Percentiles rank a stretch among this genome's conserved stretches.
Evolutionary conservation across 2,888 invertebrate genomes (phyloP).

Genomic region (Gibbula magus): DNA sequence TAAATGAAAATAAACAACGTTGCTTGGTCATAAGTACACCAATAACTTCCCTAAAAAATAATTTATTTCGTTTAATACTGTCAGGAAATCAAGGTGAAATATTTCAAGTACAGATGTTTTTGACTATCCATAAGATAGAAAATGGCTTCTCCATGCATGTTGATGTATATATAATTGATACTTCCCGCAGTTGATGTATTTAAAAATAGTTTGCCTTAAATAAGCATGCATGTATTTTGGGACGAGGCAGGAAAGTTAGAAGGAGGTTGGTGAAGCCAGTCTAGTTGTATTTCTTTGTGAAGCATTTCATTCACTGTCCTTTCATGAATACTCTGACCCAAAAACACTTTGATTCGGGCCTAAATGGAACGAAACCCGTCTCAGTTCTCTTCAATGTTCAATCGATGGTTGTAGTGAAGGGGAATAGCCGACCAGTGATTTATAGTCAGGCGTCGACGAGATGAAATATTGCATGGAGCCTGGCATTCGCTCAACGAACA

Average conservation of each 20-base stretch:
- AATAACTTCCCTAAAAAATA: no score
- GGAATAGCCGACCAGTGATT: neutral
- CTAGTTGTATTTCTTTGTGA: slow-evolving; percentile 9
- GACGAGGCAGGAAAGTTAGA: neutral
- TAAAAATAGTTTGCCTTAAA: neutral
- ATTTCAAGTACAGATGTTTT: no score
- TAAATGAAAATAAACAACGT: no score
- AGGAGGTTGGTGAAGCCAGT: neutral
- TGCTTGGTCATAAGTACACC: no score
- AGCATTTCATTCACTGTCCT: slow-evolving; percentile 11
- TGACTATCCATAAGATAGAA: no score
- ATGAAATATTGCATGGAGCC: slow-evolving; percentile 6
- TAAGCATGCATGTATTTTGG: neutral
- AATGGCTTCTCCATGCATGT: neutral
- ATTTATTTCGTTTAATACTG: no score
- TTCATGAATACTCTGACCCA: slow-evolving; percentile 15
- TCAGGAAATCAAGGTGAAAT: no score
- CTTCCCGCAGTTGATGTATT: neutral
- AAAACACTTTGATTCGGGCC: slow-evolving; percentile 16
- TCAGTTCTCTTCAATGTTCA: slow-evolving; percentile 14
- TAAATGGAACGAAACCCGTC: slow-evolving; percentile 18
- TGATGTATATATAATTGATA: neutral
- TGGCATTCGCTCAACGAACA: neutral
- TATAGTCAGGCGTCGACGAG: neutral
- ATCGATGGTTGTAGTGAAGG: slow-evolving; percentile 8